Percentiles rank a stretch among this genome's conserved stretches.
These are phyloP conservation scores for Engystomops pustulosus DNA, from an alignment of 2,113 vertebrate genomes.

Conservation along the genomic window DNA sequence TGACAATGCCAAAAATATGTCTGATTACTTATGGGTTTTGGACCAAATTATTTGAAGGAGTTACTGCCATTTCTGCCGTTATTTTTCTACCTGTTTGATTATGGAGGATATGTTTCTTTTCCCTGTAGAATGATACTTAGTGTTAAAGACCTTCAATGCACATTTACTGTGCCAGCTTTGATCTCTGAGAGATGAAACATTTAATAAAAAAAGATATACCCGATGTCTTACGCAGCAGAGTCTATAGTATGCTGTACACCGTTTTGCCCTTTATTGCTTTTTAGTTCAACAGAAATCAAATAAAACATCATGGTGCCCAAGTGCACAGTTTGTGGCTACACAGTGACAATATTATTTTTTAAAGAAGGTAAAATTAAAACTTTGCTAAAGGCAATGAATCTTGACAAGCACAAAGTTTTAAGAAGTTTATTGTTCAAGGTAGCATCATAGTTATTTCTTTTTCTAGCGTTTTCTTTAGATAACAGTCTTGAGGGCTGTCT, in stretches of 20 bases:
- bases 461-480: not conserved
- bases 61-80: too few species aligned
- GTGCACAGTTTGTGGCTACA: slow-evolving; percentile 15
- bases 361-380: slow-evolving; percentile 44
- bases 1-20: too few species aligned
- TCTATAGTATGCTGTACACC: slow-evolving; percentile 20
- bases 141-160: not conserved
- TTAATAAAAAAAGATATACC: slow-evolving; percentile 14
- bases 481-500: too few species aligned
- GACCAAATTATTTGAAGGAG: too few species aligned
- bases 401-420: not conserved
- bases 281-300: slow-evolving; percentile 34
- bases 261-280: slow-evolving; percentile 31
- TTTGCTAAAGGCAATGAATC: not conserved
- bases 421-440: not conserved
- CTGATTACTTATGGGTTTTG: too few species aligned
- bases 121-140: not conserved
- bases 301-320: slow-evolving; percentile 42
- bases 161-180: slow-evolving; percentile 22
- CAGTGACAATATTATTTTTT: slow-evolving; percentile 27
- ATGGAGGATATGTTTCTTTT: not conserved
- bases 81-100: too few species aligned
- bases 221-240: not conserved
- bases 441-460: not conserved
- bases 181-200: slow-evolving; percentile 5